phyloP scores from a whole-genome alignment of 2,113 vertebrate genomes.

The Istiophorus platypterus region DNA sequence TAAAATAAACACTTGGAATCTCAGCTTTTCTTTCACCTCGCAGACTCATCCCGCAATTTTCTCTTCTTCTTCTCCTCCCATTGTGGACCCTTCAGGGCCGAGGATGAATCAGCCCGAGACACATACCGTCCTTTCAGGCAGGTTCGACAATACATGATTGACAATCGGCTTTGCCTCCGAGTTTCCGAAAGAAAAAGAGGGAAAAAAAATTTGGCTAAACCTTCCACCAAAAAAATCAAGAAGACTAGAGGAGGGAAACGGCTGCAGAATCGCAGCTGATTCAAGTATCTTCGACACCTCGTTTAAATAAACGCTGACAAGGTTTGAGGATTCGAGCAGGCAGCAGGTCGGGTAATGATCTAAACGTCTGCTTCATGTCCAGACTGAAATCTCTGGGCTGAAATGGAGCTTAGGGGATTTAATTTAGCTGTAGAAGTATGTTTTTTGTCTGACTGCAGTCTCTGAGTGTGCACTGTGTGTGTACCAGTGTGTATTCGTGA shows the following conservation, averaged over 20 bases:
- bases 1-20: slow-evolving; percentile 12
- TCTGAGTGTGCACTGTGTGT: too few species aligned
- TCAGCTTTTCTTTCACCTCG: slow-evolving; percentile 8
- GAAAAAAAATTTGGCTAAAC: too few species aligned
- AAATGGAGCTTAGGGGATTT: neutral
- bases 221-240: too few species aligned
- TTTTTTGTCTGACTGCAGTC: neutral
- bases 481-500: too few species aligned
- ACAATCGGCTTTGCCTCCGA: neutral
- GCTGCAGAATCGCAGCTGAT: too few species aligned
- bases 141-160: neutral
- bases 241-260: too few species aligned
- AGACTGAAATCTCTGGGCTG: neutral
- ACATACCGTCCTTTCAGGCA: neutral
- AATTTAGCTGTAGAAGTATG: neutral
- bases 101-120: slow-evolving; percentile 6
- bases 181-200: too few species aligned
- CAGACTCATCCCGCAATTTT: slow-evolving; percentile 14
- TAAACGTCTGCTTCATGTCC: neutral
- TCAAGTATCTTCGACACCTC: too few species aligned
- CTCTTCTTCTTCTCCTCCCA: neutral
- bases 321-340: too few species aligned
- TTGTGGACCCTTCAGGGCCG: neutral
- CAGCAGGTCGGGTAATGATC: too few species aligned
- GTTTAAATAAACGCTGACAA: too few species aligned